Evolutionary conservation across 1,140 invertebrate species (phyloP).

Genomic region (Oryctes rhinoceros): DNA sequence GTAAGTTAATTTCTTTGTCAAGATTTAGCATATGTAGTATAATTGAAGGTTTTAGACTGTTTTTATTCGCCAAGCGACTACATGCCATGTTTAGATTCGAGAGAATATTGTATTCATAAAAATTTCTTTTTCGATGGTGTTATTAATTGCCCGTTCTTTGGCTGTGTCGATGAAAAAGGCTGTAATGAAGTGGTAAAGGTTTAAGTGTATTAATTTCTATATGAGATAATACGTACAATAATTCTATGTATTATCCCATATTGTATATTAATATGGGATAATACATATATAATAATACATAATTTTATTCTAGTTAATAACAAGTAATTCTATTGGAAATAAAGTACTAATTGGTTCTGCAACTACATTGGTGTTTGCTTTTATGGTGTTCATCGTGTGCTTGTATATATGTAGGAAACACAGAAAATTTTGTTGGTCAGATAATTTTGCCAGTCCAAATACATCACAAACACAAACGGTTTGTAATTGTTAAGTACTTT

Average conservation of each 20-base stretch:
- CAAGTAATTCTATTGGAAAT: conserved; percentile 28
- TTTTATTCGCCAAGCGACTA: not conserved
- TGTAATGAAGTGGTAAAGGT: conserved; percentile 19
- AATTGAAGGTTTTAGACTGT: not conserved
- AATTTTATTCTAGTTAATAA: not conserved
- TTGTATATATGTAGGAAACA: conserved; percentile 31
- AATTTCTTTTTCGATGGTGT: conserved; percentile 36
- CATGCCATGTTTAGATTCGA: not conserved
- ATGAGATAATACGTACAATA: too few species aligned
- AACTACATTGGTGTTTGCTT: conserved; percentile 17
- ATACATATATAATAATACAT: too few species aligned
- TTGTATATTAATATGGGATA: too few species aligned
- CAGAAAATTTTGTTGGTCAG: conserved; percentile 31
- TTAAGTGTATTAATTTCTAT: not conserved
- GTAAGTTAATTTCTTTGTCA: conserved; percentile 38
- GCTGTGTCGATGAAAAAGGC: conserved; percentile 40
- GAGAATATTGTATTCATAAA: conserved; percentile 36
- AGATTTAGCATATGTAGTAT: not conserved
- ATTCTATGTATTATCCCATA: too few species aligned
- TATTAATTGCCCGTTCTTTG: conserved; percentile 41
- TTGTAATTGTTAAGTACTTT: not conserved
- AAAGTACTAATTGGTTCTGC: conserved; percentile 39
- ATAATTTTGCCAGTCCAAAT: conserved; percentile 9
- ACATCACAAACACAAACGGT: conserved; percentile 29
- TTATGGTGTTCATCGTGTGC: conserved; percentile 35